Conservation (phyloP, 2,797 vertebrate species). For the Sebastes kiyomatsui region DNA sequence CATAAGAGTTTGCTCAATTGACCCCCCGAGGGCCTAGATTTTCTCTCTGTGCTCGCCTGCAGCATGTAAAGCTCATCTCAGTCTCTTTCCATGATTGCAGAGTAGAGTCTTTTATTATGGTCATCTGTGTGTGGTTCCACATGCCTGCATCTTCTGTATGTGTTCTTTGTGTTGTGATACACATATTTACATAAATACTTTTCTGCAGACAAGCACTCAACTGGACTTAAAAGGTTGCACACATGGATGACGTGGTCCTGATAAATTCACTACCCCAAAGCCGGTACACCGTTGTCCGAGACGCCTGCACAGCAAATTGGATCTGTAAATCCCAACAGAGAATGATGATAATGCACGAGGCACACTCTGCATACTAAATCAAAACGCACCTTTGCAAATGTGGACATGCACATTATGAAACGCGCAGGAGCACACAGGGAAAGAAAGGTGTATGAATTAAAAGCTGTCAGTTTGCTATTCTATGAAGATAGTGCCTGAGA, state of each 20-base stretch:
- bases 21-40: constrained; percentile 23
- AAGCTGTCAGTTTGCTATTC: not conserved
- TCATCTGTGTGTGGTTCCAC: not conserved
- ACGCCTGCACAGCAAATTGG: constrained; percentile 39
- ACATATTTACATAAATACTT: not conserved
- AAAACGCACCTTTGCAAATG: constrained; percentile 5
- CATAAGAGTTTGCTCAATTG: constrained; percentile 12
- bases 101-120: not conserved
- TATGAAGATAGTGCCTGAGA: not conserved
- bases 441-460: not conserved
- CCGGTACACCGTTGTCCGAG: constrained; percentile 4
- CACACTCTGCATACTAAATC: constrained; percentile 27
- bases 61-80: constrained; percentile 16
- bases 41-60: constrained; percentile 12
- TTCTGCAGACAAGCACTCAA: not conserved
- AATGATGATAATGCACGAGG: constrained; percentile 22
- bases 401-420: constrained; percentile 6
- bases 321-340: constrained; percentile 28
- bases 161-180: not conserved
- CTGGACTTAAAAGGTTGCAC: constrained; percentile 12
- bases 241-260: not conserved
- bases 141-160: not conserved
- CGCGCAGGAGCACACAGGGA: not conserved
- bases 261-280: constrained; percentile 15
- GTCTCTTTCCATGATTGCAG: not conserved